Base-by-base conservation (phyloP, 2,113 vertebrate genomes). In the Scalopus aquaticus region DNA sequence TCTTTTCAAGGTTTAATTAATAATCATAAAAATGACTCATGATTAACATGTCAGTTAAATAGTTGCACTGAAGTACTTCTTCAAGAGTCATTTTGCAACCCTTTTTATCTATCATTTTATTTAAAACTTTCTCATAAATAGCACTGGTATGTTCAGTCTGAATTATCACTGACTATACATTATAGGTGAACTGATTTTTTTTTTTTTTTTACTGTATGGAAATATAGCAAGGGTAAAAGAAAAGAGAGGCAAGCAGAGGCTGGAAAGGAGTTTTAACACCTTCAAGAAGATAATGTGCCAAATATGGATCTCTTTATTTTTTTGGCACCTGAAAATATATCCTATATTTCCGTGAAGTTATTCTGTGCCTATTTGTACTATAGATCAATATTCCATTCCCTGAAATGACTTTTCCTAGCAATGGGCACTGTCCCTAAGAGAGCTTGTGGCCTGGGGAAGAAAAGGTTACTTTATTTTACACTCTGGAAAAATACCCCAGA, bases 401-500 rank as follows among this genome's bases (percentile, higher is more conserved):
- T 60, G 35, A 22, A 30, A 30, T 30, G 44, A 65, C 70, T 90
- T 76, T 78, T 88, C 35, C 70, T 58, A 79, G 67, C 15, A 30
- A 82, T 10, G 6, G 11, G 56, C 39, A 54, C 70, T 32, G 46
- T 32, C 62, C 28, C 39, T 95, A 16, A 51, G 54, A 88, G 17
- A 88, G 62, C 51, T 16, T 65, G 65, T 69, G 81, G 81, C 42
- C 49, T 0, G 4, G 26, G 20, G 11, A 87, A 89, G 64, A n/a
- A 96, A 94, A 91, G 54, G 72, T 85, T 87, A 72, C 58, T 87
- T 94, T 65, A 73, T n/a, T 95, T 79, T 35, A 87, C 24, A 94
- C 22, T n/a, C 42, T 82, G 46, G 91, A 86, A 86, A 49, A n/a
- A n/a, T n/a, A n/a, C n/a, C n/a, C n/a, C 35, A 91, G 92, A 70